phyloP scores from a whole-genome alignment of 2,888 invertebrate species.

The Cerastoderma edule region DNA sequence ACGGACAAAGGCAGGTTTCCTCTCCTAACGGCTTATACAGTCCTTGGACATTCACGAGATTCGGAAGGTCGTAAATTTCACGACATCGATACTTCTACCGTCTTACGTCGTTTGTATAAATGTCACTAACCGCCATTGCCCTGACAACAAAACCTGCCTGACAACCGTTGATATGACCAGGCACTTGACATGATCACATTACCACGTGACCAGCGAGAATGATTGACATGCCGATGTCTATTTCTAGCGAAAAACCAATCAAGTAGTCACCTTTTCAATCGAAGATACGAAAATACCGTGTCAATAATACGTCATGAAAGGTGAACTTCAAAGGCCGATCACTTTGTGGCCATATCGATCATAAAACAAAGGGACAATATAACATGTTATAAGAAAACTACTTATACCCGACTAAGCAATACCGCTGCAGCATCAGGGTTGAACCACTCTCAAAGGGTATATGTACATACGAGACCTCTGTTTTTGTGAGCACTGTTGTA shows the following conservation, averaged over 20 bases:
- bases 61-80: neutral
- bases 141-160: conserved; percentile 15
- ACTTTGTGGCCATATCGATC: neutral
- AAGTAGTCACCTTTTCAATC: conserved; percentile 12
- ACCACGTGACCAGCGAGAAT: conserved; percentile 18
- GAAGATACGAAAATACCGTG: conserved; percentile 13
- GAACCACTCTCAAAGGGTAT: no score
- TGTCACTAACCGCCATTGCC: neutral
- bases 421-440: no score
- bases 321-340: conserved; percentile 8
- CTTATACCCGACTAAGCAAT: no score
- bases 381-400: no score
- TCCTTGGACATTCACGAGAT: no score
- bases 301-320: conserved; percentile 22
- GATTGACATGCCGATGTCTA: conserved; percentile 15
- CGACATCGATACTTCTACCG: neutral
- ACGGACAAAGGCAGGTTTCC: no score
- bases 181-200: conserved; percentile 6
- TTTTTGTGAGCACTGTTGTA: no score
- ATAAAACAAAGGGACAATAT: no score
- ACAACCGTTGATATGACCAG: conserved; percentile 6
- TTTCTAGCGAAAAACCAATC: conserved; percentile 21
- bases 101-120: neutral
- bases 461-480: no score
- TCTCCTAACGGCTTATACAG: no score